These are phyloP conservation scores for Nipponacmea schrenckii DNA, from an alignment of 2,888 invertebrate species.

Conservation along the genomic window DNA sequence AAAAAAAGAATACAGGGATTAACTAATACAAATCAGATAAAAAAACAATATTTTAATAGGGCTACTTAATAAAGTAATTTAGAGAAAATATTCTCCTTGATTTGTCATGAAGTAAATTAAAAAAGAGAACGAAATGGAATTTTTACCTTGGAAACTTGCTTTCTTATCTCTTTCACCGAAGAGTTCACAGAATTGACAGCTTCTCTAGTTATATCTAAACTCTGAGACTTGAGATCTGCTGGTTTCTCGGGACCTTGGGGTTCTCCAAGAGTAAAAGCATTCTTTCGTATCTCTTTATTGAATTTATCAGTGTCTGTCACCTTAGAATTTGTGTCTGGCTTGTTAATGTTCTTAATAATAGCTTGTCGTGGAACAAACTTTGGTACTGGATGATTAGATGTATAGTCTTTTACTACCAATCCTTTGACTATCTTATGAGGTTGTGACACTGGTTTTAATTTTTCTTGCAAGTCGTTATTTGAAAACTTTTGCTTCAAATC, in stretches of 20 bases:
- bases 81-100: too few species aligned
- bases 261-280: constrained; percentile 50
- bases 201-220: constrained; percentile 24
- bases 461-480: constrained; percentile 10
- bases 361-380: constrained; percentile 58
- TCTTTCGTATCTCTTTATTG: constrained; percentile 40
- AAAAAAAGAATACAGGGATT: too few species aligned
- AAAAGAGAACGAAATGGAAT: too few species aligned
- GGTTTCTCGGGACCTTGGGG: constrained; percentile 44
- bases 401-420: constrained; percentile 41
- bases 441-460: constrained; percentile 29
- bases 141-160: constrained; percentile 46
- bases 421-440: constrained; percentile 13
- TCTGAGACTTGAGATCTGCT: constrained; percentile 19
- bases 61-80: too few species aligned
- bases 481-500: background rate
- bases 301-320: constrained; percentile 29
- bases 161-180: constrained; percentile 50
- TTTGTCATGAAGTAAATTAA: too few species aligned
- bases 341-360: constrained; percentile 22
- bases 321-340: background rate
- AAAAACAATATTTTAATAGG: too few species aligned
- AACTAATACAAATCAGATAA: too few species aligned
- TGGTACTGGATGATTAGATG: constrained; percentile 35
- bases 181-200: constrained; percentile 46